These are phyloP conservation scores for Panulirus ornatus DNA, from an alignment of 1,140 invertebrate species.

Conservation along the genomic window DNA sequence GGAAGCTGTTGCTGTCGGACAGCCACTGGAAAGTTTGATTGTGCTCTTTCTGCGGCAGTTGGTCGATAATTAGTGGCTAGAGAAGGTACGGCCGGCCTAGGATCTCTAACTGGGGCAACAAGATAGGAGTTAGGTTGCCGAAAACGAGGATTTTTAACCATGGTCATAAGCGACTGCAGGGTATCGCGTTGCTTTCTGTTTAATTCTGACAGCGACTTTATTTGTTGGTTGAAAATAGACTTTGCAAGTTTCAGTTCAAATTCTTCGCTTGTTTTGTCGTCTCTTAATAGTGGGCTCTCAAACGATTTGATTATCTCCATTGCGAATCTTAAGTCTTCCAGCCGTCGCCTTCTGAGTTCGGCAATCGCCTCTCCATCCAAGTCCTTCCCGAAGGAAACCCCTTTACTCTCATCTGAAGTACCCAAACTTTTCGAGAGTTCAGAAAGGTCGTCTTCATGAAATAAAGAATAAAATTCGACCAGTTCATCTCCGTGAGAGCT, in stretches of 20 bases:
- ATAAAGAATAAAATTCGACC: slow-evolving; percentile 24
- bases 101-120: background rate
- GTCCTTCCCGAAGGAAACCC: background rate
- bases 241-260: slow-evolving; percentile 50
- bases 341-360: slow-evolving; percentile 16
- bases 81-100: background rate
- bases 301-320: slow-evolving; percentile 52
- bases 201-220: slow-evolving; percentile 49
- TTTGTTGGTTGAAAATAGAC: slow-evolving; percentile 41
- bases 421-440: slow-evolving; percentile 4
- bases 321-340: slow-evolving; percentile 53
- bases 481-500: background rate
- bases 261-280: slow-evolving; percentile 6
- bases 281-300: background rate
- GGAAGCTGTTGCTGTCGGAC: background rate
- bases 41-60: background rate
- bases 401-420: background rate
- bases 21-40: background rate
- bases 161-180: slow-evolving; percentile 43
- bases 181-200: slow-evolving; percentile 52
- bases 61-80: background rate
- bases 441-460: slow-evolving; percentile 13
- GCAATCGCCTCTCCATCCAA: background rate
- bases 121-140: slow-evolving; percentile 7
- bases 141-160: background rate